phyloP scores from a whole-genome alignment of 2,113 vertebrate genomes.

The Oceanodroma tethys region DNA sequence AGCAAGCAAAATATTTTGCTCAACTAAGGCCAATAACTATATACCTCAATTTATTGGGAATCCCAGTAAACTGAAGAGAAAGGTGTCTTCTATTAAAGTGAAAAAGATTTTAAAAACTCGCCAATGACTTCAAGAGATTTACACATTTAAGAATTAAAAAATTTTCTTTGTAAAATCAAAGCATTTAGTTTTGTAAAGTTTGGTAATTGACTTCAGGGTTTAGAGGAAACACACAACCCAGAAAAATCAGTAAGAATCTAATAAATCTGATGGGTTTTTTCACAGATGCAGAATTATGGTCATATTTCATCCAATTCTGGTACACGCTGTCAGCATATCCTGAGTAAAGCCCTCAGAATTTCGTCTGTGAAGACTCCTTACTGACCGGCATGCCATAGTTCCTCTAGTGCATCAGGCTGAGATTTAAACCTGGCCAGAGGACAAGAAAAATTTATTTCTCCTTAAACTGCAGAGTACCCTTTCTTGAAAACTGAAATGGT shows the following conservation, averaged over 20 bases:
- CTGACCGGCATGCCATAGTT: neutral
- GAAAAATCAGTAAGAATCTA: neutral
- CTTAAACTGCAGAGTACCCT: neutral
- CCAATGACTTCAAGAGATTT: neutral
- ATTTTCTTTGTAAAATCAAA: neutral
- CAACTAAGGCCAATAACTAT: neutral
- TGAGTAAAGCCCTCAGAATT: neutral
- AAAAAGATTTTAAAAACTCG: neutral
- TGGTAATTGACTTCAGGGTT: neutral
- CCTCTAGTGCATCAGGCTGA: neutral
- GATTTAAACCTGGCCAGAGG: neutral
- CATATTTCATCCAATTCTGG: neutral
- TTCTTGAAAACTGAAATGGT: neutral
- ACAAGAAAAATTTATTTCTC: neutral
- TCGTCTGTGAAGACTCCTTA: neutral
- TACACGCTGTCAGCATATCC: neutral
- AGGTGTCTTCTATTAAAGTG: neutral
- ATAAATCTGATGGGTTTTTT: neutral
- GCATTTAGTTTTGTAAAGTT: neutral
- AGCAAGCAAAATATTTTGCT: neutral
- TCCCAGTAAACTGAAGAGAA: neutral
- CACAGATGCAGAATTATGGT: neutral
- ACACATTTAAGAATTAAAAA: neutral
- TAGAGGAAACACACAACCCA: neutral
- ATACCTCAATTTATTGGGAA: neutral